These are phyloP conservation scores for Drepana arcuata DNA, from an alignment of 1,140 invertebrate genomes.

Conservation along the genomic window DNA sequence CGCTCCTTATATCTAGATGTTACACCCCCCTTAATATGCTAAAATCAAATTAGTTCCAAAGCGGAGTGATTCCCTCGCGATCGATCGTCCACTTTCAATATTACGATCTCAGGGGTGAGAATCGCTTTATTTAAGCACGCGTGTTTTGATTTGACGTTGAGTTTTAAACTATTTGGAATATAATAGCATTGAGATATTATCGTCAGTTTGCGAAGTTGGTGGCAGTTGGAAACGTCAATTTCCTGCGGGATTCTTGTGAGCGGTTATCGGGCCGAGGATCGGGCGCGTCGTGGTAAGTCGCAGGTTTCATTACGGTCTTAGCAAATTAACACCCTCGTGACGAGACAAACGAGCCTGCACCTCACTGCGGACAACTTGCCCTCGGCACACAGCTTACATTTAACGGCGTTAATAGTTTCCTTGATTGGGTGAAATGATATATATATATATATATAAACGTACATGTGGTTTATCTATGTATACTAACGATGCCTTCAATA, in stretches of 20 bases:
- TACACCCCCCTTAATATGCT: constrained; percentile 64
- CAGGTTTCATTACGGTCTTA: constrained; percentile 65
- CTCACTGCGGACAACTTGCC: constrained; percentile 16
- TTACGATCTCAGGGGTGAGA: constrained; percentile 29
- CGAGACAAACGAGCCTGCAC: constrained; percentile 24
- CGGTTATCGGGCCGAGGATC: constrained; percentile 51
- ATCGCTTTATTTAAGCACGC: constrained; percentile 2
- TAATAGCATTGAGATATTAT: constrained; percentile 22
- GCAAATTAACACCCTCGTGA: constrained; percentile 65
- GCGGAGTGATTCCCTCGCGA: constrained; percentile 55
- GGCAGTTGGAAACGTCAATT: constrained; percentile 50
- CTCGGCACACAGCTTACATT: no score
- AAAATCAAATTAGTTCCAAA: constrained; percentile 70
- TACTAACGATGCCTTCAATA: no score
- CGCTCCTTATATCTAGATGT: constrained; percentile 59
- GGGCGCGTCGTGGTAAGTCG: constrained; percentile 45
- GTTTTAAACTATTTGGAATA: constrained; percentile 11
- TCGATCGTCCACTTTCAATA: constrained; percentile 51
- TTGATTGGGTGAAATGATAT: no score
- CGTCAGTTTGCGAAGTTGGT: constrained; percentile 25
- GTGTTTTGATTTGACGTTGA: constrained; percentile 9
- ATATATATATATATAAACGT: no score
- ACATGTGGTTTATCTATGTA: no score
- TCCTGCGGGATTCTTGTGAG: constrained; percentile 50
- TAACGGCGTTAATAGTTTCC: no score